A percentile compares a stretch with the other conserved stretches of the same genome.
These are phyloP conservation scores for Strigamia crassipes DNA, from an alignment of 2,888 invertebrate species.

Conservation along the genomic window DNA sequence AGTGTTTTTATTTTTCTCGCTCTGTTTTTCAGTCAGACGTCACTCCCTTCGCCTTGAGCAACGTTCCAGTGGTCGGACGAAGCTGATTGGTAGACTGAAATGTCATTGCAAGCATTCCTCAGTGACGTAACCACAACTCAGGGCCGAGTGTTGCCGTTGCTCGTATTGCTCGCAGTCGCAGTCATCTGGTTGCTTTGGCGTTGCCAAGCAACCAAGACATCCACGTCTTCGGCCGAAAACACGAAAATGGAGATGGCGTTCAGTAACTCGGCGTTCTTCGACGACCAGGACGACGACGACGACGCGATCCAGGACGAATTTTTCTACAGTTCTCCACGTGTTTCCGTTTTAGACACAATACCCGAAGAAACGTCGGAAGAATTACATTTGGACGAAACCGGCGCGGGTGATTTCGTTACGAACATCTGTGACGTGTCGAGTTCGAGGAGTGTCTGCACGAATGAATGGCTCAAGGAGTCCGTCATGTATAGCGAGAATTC, in stretches of 20 bases:
- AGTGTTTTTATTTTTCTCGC: background rate
- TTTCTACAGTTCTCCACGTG: background rate
- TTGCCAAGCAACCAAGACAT: constrained; percentile 12
- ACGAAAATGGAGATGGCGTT: background rate
- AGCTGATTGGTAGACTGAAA: constrained; percentile 1
- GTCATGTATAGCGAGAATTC: background rate
- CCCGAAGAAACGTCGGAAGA: background rate
- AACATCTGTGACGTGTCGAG: background rate
- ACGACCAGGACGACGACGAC: background rate
- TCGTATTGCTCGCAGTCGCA: background rate
- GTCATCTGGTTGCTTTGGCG: constrained; percentile 26
- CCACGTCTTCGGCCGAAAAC: background rate
- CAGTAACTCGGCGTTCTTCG: background rate
- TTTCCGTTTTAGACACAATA: background rate
- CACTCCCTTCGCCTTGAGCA: background rate
- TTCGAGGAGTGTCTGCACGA: background rate
- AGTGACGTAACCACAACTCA: background rate
- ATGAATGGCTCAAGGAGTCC: background rate
- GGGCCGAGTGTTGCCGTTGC: background rate
- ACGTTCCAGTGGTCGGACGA: background rate
- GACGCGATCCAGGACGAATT: background rate
- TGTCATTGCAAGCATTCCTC: constrained; percentile 17
- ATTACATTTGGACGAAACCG: background rate
- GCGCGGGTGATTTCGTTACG: background rate
- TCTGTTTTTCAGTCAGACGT: background rate